Conservation (phyloP, 2,113 vertebrate species). For the Podocnemis expansa region DNA sequence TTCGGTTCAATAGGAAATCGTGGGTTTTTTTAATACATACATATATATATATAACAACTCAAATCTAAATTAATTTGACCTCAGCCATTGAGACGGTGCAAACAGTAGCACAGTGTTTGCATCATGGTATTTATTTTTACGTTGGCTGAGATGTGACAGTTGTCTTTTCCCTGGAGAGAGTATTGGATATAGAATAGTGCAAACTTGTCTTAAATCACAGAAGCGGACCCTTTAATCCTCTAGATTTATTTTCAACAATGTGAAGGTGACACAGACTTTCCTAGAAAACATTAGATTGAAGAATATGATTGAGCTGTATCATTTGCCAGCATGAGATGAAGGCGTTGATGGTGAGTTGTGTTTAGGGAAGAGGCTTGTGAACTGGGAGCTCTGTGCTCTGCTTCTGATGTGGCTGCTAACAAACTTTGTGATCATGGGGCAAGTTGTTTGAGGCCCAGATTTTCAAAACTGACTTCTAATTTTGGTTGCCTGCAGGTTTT, state of each 20-base stretch:
- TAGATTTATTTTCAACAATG: not conserved
- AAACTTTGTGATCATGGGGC: not conserved
- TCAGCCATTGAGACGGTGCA: not conserved
- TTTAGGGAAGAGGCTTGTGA: not conserved
- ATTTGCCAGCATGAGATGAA: too few relatives aligned
- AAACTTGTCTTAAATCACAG: not conserved
- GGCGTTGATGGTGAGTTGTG: not conserved
- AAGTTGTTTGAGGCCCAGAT: rapidly evolving
- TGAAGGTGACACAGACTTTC: not conserved
- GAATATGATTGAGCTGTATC: not conserved
- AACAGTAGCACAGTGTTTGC: not conserved
- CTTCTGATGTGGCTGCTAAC: not conserved
- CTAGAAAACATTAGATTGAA: not conserved
- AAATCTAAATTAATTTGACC: not conserved
- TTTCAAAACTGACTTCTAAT: not conserved
- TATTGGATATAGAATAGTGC: not conserved
- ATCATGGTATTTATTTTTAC: not conserved
- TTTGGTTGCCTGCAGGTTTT: not conserved
- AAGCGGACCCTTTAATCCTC: not conserved
- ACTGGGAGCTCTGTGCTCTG: not conserved
- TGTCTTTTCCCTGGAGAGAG: not conserved
- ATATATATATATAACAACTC: too few relatives aligned
- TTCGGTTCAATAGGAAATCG: too few relatives aligned
- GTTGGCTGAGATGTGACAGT: not conserved
- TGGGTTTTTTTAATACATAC: too few relatives aligned